Percentiles rank a stretch among this genome's conserved stretches.
Evolutionary conservation across 2,113 vertebrate genomes (phyloP).

Genomic region (Odocoileus virginianus): DNA sequence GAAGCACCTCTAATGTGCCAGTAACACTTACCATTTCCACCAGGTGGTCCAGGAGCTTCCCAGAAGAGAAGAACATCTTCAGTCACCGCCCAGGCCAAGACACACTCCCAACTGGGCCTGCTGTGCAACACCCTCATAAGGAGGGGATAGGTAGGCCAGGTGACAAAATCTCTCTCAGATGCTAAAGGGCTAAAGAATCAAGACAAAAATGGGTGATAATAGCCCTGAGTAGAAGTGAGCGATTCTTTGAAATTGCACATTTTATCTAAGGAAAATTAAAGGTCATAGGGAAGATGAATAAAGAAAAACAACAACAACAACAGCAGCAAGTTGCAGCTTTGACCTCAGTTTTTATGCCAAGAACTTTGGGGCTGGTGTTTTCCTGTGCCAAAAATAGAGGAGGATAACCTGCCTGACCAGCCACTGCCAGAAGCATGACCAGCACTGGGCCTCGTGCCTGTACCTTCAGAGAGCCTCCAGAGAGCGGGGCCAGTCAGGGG

Average conservation of each 20-base stretch:
- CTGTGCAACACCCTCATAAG: not conserved
- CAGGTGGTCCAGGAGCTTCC: not conserved
- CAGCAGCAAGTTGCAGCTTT: not conserved
- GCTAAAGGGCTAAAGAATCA: not conserved
- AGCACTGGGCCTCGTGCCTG: not conserved
- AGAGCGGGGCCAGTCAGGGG: not conserved
- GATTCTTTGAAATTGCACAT: not conserved
- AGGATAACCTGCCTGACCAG: not conserved
- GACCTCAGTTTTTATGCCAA: not conserved
- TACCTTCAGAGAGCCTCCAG: not conserved
- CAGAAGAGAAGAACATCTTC: not conserved
- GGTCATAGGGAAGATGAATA: not conserved
- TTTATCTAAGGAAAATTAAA: constrained; percentile 21
- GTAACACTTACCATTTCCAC: not conserved
- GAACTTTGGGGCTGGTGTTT: not conserved
- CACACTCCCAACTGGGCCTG: no score
- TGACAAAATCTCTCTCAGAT: not conserved
- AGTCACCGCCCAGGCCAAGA: not conserved
- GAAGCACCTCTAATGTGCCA: not conserved
- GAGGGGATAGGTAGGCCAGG: not conserved
- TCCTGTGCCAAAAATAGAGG: not conserved
- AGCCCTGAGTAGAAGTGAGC: not conserved
- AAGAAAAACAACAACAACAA: not conserved
- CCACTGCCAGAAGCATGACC: not conserved
- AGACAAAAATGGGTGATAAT: not conserved